phyloP scores from a whole-genome alignment of 1,140 invertebrate species.

The Sitobion miscanthi region DNA sequence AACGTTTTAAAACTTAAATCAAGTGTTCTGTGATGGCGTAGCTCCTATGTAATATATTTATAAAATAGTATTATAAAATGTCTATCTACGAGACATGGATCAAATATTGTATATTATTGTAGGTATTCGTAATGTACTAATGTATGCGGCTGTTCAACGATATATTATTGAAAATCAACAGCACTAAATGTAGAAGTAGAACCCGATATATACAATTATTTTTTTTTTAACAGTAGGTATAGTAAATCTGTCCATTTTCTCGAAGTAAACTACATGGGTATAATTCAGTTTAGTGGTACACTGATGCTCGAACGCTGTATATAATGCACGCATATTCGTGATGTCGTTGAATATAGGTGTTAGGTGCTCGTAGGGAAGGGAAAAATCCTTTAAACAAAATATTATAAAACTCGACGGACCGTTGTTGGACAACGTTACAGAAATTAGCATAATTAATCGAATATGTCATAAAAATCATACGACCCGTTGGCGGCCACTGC shows the following conservation, averaged over 20 bases:
- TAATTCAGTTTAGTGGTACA: background rate
- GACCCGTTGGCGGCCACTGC: background rate
- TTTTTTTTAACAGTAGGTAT: background rate
- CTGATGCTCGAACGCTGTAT: background rate
- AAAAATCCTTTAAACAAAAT: background rate
- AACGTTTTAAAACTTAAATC: no score
- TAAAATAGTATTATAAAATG: no score
- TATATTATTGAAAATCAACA: no score
- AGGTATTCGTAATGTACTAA: no score
- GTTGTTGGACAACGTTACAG: background rate
- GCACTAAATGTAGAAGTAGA: background rate
- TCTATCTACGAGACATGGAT: no score
- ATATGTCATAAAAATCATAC: conserved; percentile 31
- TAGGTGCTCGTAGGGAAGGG: background rate
- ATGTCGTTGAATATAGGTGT: background rate
- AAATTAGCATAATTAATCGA: conserved; percentile 42
- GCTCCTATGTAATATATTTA: no score
- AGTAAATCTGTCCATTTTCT: background rate
- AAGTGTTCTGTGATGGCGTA: no score
- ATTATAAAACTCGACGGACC: background rate
- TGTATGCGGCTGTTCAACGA: no score
- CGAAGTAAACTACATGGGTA: background rate
- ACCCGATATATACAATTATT: background rate
- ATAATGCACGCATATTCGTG: background rate
- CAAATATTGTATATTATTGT: no score